A percentile compares a stretch with the other conserved stretches of the same genome.
These are phyloP conservation scores for Microtus montanus DNA, from an alignment of 2,113 vertebrate genomes.

Conservation along the genomic window DNA sequence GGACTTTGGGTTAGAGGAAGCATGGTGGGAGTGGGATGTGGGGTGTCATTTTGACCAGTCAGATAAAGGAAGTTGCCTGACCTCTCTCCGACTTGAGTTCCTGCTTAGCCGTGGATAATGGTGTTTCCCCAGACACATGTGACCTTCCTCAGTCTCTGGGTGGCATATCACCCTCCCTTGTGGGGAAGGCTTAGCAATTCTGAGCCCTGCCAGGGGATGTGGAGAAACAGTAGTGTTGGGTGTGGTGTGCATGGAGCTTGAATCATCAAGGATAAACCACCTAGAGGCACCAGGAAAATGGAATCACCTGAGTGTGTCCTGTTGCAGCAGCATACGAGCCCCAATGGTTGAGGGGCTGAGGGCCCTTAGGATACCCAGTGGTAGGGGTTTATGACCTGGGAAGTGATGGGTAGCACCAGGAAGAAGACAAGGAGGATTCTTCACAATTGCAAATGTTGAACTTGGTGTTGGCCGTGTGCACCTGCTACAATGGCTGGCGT, in stretches of 20 bases:
- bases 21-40: background rate
- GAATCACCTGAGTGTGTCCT: fast-evolving
- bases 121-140: background rate
- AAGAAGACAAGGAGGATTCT: background rate
- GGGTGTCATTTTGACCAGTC: no score
- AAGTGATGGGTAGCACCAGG: fast-evolving
- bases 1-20: background rate
- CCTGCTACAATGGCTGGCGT: background rate
- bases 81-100: background rate
- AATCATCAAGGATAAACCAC: background rate
- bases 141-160: background rate
- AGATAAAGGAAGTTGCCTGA: background rate
- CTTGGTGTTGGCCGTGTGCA: background rate
- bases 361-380: fast-evolving
- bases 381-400: fast-evolving
- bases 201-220: background rate
- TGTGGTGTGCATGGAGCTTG: background rate
- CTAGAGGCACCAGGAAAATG: background rate
- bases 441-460: background rate
- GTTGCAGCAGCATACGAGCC: no score
- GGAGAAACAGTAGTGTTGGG: fast-evolving
- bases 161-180: fast-evolving
- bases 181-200: background rate
- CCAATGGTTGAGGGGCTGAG: background rate
- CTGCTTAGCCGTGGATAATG: no score